Evolutionary conservation across 2,888 invertebrate genomes (phyloP).

Genomic region (Eilema griseolum): DNA sequence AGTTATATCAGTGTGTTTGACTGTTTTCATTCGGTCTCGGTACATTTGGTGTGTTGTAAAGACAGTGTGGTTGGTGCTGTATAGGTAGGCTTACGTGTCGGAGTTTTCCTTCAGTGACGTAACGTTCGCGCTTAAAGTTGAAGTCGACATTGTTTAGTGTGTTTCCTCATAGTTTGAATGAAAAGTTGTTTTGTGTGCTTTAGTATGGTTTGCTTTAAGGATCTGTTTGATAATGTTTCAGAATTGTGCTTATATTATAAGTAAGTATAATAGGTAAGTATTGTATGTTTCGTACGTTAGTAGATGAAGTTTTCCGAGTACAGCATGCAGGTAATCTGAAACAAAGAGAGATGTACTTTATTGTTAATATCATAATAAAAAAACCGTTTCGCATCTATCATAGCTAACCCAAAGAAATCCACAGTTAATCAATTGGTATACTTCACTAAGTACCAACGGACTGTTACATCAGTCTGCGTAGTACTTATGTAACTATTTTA

Average conservation of each 20-base stretch:
- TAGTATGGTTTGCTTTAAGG: constrained; percentile 63
- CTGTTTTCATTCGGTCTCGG: constrained; percentile 40
- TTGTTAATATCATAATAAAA: background rate
- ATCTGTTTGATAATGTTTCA: constrained; percentile 65
- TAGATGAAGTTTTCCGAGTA: constrained; percentile 49
- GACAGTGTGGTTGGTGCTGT: constrained; percentile 51
- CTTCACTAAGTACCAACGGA: no score
- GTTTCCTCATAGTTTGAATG: constrained; percentile 76
- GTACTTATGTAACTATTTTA: no score
- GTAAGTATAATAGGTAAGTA: constrained; percentile 42
- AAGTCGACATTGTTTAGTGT: constrained; percentile 66
- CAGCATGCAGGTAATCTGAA: constrained; percentile 65
- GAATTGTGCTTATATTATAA: constrained; percentile 56
- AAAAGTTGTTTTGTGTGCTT: constrained; percentile 69
- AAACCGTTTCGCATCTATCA: background rate
- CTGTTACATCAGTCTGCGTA: no score
- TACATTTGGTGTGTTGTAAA: constrained; percentile 49
- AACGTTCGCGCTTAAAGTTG: constrained; percentile 67
- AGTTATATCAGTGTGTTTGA: constrained; percentile 54
- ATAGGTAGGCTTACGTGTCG: constrained; percentile 55
- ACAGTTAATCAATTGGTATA: no score
- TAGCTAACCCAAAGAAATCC: no score
- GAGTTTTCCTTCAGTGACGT: constrained; percentile 68
- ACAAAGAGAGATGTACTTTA: constrained; percentile 50
- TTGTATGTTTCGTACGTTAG: constrained; percentile 62